A percentile compares a stretch with the other conserved stretches of the same genome.
Conservation (phyloP, 35 echinoderm and acorn worm genomes). For the Ophioderma brevispina region DNA sequence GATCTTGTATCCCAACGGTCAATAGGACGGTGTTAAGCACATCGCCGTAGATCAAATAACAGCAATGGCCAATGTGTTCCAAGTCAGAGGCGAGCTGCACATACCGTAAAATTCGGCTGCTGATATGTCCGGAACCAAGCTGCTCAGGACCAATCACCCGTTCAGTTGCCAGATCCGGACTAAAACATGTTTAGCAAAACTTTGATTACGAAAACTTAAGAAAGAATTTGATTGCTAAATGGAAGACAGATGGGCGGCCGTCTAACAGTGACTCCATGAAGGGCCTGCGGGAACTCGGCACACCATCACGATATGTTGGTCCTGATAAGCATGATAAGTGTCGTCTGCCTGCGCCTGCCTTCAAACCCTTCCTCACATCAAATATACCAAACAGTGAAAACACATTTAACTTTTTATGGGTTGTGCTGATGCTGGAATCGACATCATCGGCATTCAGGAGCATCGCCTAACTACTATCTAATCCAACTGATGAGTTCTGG, state of each 20-base stretch:
- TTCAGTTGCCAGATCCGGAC: neutral
- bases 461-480: constrained; percentile 9
- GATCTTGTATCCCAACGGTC: no score
- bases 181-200: neutral
- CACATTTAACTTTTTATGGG: constrained; percentile 9
- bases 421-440: constrained; percentile 6
- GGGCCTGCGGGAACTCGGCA: no score
- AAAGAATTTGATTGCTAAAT: neutral
- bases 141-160: constrained; percentile 14
- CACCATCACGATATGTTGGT: neutral
- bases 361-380: constrained; percentile 25
- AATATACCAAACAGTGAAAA: constrained; percentile 36
- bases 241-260: constrained; percentile 2
- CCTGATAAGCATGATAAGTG: no score
- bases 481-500: constrained; percentile 27
- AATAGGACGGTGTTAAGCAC: neutral
- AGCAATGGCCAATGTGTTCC: neutral
- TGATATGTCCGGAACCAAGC: constrained; percentile 17
- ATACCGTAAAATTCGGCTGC: neutral
- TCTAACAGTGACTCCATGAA: neutral
- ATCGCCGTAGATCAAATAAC: neutral
- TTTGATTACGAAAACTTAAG: constrained; percentile 26
- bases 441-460: constrained; percentile 41
- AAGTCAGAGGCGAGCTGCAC: no score
- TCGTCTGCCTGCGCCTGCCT: constrained; percentile 39